Conservation (phyloP, 2,797 vertebrate species). For the Lycodopsis pacificus region DNA sequence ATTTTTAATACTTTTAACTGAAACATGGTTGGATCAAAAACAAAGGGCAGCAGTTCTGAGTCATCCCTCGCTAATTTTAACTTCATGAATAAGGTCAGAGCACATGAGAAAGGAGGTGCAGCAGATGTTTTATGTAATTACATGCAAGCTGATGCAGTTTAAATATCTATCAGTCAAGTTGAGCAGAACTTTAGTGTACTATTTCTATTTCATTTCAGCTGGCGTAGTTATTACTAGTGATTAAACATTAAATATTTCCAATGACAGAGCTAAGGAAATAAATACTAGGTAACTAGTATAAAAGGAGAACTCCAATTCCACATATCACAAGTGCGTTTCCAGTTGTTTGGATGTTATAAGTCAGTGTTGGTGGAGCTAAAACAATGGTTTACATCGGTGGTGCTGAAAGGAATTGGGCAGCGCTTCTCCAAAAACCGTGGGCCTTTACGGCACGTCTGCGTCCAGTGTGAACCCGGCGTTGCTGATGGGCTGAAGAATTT, state of each 20-base stretch:
- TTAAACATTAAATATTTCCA: not conserved
- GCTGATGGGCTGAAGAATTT: not conserved
- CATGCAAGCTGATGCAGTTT: no score
- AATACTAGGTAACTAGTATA: not conserved
- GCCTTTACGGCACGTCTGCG: no score
- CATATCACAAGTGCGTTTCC: no score
- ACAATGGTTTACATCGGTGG: no score
- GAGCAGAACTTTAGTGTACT: no score
- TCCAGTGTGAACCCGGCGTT: not conserved
- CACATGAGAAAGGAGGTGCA: not conserved
- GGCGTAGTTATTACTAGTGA: not conserved
- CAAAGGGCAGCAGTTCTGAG: not conserved
- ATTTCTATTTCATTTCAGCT: no score
- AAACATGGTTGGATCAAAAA: conserved; percentile 1
- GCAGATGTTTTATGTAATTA: no score
- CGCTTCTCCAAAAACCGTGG: no score
- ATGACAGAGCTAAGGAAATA: not conserved
- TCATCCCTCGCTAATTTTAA: not conserved
- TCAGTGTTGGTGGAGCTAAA: no score
- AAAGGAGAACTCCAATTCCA: not conserved
- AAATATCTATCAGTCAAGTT: no score
- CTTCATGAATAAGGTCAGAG: not conserved
- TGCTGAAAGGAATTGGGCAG: not conserved
- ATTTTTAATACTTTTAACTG: not conserved
- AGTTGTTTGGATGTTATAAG: not conserved